Base-by-base conservation (phyloP, 2,888 invertebrate species). In the Ophraella communa region DNA sequence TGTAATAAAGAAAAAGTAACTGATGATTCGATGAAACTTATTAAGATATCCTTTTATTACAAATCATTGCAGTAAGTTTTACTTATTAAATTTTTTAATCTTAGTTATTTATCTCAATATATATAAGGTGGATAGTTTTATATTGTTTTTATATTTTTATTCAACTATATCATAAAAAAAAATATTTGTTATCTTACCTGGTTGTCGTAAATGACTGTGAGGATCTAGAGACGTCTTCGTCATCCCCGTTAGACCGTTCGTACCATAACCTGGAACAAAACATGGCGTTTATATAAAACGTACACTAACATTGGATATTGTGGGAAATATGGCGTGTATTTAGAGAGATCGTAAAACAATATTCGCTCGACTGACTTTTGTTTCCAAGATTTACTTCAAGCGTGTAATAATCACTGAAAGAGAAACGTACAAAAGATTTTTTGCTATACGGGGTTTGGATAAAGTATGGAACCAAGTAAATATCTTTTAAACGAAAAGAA, bases 191-290 rank as follows among this genome's bases (percentile, higher is more conserved):
- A 21, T 1, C 71, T 86, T 83, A 94, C 94, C 94, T 86, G 94
- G 94, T 86, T 94, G 94, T 80, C 94, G 87, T 76, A 94, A 89
- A 85, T 95, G 94, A 78, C 93, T 88, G 84, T 95, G 94, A 57
- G 94, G 91, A 83, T 94, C 95, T 83, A 95, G 85, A 73, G 92
- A 90, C 76, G 92, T 87, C 82, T 94, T 94, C 68, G 91, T 91
- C 89, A 91, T 91, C 71, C 87, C 90, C 73, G 88, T 87, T 79
- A 93, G 83, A 56, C 91, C 87, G 84, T 94, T 93, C 81, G 91
- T 88, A 82, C 92, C 90, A 86, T 95, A 94, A 80, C 94, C 94
- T 94, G 87, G 4, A 88, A 91, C 77, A 78, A 80, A 82, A 79
- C 78, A 58, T 39, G 62, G 62, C 59, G 47, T 45, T 64, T 35